Base-by-base conservation (phyloP, 2,113 vertebrate species). In the Macquaria australasica region DNA sequence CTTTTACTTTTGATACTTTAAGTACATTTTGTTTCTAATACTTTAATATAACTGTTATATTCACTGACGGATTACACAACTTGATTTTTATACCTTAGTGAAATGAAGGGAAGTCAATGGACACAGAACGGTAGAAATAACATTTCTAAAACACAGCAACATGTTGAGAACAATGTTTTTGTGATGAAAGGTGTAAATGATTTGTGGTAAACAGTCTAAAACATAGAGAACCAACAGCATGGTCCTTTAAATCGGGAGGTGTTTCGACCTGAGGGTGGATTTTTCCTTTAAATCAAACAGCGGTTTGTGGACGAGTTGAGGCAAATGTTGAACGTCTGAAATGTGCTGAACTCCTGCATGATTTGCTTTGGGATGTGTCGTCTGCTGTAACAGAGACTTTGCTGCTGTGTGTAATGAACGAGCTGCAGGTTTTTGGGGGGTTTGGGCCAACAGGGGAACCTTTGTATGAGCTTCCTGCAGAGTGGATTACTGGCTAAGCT, bases 401-500 rank as follows among this genome's bases (percentile, higher is more conserved):
- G 45, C 16, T 8, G 31, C 28, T 21, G 72, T 31, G 10, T 45
- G 3, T 20, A 21, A 16, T 41, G 50, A 15, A 56, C 12, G 6
- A 45, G 56, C 43, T 4, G 55, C 0, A 16, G 59, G 56, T 70
- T 3, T 48, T 3, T 48, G 12, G 20, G 50, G 20, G 79, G 12
- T 10, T 15, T 41, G 2, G 34, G 63, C 11, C 37, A 18, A 63
- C 20, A 9, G 37, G 37, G 25, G 16, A 20, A 10, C 11, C 20
- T 75, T 48, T 62, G 53, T 60, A 18, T 16, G 43, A 43, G 73
- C 31, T 66, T 58, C 68, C 74, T 16, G 51, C 37, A 11, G 71
- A 12, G 66, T 77, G 66, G 48, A 64, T 83, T 56, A 48, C 67
- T 43, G 48, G 48, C 50, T 70, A 11, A 28, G 31, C 59, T 67